Evolutionary conservation across 2,113 vertebrate species (phyloP), one percentile per base, ranked within the genome.

Genomic region (Zapus hudsonius): DNA sequence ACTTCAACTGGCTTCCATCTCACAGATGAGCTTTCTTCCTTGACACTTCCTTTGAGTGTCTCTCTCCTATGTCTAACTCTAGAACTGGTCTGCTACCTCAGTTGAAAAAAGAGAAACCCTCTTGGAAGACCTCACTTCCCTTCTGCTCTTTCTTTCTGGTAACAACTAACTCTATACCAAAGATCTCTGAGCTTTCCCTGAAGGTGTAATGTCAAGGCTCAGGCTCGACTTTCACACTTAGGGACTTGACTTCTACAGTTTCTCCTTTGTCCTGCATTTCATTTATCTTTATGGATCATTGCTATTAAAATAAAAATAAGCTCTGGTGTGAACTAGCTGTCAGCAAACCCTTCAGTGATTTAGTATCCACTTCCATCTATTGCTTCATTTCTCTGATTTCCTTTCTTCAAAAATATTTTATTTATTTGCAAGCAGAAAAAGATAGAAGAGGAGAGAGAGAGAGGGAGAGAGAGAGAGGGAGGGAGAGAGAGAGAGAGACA

Each of bases 91-190:
- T 84, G n/a, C 31, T 4, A 85, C 4, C 19, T 79, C 5, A 67
- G 0, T 29, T 25, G 74, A 19, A 44, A 82, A 76, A 69, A 2
- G 59, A 57, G 29, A 5, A 31, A 17, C 8, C 3, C 16, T 0
- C 9, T 11, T 8, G 29, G 31, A 86, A 64, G 23, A 2, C 36
- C 0, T 47, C 11, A 2, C n/a, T 40, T 74, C 38, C 63, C 15
- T 0, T 52, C 5, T 4, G 3, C 19, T 44, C 61, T 25, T 2
- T 61, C 22, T 33, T 0, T 31, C 4, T 1, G 2, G 52, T 52
- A 15, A 52, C 0, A 0, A 4, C 29, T 61, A 5, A 5, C 3
- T 25, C 16, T 38, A 22, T 17, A 5, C 31, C 8, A 3, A 16
- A 3, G 17, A 29, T 15, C n/a, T 73, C 13, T 27, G 11, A 0